phyloP scores from a whole-genome alignment of 2,797 vertebrate genomes.

The Halcyon leucocephala region DNA sequence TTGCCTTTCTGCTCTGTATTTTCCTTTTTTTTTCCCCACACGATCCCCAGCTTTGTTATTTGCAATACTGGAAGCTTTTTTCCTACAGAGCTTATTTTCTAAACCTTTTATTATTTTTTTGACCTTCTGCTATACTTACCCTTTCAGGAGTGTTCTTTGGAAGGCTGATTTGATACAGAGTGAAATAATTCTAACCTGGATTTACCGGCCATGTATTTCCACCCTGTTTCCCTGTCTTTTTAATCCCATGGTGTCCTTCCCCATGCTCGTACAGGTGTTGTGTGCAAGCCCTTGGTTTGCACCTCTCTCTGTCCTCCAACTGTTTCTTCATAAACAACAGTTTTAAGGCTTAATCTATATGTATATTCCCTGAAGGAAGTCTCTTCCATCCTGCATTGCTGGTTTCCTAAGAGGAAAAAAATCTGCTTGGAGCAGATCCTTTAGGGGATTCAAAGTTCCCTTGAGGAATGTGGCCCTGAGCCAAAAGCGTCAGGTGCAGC shows the following conservation, averaged over 20 bases:
- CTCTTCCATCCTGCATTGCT: not conserved
- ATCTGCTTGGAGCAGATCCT: not conserved
- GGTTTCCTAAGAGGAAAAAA: not conserved
- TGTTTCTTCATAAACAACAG: not conserved
- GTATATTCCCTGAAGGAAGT: not conserved
- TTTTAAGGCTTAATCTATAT: not conserved
- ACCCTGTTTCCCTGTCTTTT: not conserved
- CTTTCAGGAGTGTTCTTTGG: not conserved
- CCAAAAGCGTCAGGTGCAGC: constrained; percentile 30
- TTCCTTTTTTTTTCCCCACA: not conserved
- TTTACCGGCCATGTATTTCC: not conserved
- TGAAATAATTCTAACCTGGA: not conserved
- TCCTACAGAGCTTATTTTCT: not conserved
- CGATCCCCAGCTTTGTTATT: not conserved
- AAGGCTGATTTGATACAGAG: not conserved
- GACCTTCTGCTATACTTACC: not conserved
- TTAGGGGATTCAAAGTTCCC: not conserved
- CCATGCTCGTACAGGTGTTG: fast-evolving
- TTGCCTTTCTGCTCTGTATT: not conserved
- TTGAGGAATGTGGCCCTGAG: not conserved
- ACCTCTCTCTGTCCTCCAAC: not conserved
- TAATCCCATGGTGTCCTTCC: not conserved
- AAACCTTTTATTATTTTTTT: constrained; percentile 5
- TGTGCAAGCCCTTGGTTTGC: not conserved
- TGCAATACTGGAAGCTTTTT: not conserved